These are phyloP conservation scores for Trachymyrmex septentrionalis DNA, from an alignment of 1,140 invertebrate species.

Conservation along the genomic window DNA sequence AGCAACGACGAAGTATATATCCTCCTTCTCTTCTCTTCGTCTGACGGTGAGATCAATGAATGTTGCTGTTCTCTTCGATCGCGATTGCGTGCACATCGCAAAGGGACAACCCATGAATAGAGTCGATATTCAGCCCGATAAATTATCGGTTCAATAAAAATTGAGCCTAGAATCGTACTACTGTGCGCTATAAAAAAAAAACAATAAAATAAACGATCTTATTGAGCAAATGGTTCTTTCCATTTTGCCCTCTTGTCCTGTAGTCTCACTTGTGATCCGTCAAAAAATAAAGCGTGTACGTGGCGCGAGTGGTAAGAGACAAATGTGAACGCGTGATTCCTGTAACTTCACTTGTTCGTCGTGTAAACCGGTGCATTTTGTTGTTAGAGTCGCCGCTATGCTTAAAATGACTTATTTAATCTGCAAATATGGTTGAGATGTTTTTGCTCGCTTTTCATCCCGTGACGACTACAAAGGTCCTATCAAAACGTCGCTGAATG, in stretches of 20 bases:
- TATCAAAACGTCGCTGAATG: not conserved
- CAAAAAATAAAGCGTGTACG: conserved; percentile 18
- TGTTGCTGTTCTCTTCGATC: conserved; percentile 6
- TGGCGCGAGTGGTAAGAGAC: not conserved
- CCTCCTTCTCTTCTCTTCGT: not conserved
- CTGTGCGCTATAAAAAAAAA: not conserved
- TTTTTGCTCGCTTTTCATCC: not conserved
- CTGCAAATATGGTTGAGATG: not conserved
- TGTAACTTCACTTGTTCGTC: not conserved
- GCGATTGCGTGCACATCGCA: not conserved
- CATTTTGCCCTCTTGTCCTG: not conserved
- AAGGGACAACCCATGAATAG: not conserved
- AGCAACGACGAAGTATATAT: conserved; percentile 16
- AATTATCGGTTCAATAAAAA: conserved; percentile 24
- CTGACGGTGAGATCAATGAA: conserved; percentile 42
- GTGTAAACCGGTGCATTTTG: conserved; percentile 37
- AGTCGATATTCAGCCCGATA: not conserved
- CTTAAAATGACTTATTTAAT: conserved; percentile 18
- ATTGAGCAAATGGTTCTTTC: not conserved
- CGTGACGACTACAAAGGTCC: not conserved
- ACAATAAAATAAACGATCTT: not conserved
- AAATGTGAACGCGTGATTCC: conserved; percentile 27
- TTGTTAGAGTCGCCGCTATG: not conserved
- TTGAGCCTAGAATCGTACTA: not conserved
- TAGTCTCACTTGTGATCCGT: conserved; percentile 27